Percentiles rank a stretch among this genome's conserved stretches.
Conservation (phyloP, 2,797 vertebrate genomes). For the Epinephelus coioides region DNA sequence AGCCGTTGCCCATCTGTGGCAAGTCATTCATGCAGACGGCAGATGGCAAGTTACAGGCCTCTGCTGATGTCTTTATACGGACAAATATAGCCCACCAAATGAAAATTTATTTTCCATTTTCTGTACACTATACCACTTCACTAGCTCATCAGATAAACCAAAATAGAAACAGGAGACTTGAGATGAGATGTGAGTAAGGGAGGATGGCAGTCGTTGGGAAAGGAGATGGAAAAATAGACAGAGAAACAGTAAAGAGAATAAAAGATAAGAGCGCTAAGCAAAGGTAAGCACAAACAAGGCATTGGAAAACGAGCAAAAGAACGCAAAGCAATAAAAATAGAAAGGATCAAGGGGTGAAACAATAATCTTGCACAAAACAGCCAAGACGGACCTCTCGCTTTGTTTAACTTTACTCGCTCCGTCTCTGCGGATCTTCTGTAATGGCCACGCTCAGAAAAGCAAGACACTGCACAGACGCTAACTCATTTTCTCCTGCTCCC, state of each 20-base stretch:
- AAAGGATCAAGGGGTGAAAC: constrained; percentile 64
- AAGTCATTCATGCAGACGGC: constrained; percentile 36
- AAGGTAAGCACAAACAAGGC: constrained; percentile 26
- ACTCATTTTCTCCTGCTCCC: constrained; percentile 75
- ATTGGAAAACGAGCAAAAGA: constrained; percentile 30
- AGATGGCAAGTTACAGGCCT: constrained; percentile 47
- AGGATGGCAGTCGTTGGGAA: constrained; percentile 6
- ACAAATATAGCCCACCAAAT: constrained; percentile 42
- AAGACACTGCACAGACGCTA: constrained; percentile 41
- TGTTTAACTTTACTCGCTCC: constrained; percentile 38
- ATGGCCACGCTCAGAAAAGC: constrained; percentile 64
- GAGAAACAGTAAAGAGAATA: constrained; percentile 14
- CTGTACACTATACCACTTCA: constrained; percentile 19
- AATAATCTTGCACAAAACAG: constrained; percentile 62
- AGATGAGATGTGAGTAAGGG: constrained; percentile 34
- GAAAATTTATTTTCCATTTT: constrained; percentile 45
- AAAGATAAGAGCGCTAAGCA: constrained; percentile 33
- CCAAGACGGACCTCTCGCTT: constrained; percentile 50
- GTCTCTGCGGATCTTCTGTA: constrained; percentile 71
- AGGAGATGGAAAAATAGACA: constrained; percentile 21
- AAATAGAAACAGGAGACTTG: constrained; percentile 40
- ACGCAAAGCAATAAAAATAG: constrained; percentile 48
- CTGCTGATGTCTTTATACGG: constrained; percentile 21
- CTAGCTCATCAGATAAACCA: constrained; percentile 41
- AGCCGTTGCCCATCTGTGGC: constrained; percentile 40